Conservation (phyloP, 2,888 invertebrate species). For the Pseudococcus longispinus region DNA sequence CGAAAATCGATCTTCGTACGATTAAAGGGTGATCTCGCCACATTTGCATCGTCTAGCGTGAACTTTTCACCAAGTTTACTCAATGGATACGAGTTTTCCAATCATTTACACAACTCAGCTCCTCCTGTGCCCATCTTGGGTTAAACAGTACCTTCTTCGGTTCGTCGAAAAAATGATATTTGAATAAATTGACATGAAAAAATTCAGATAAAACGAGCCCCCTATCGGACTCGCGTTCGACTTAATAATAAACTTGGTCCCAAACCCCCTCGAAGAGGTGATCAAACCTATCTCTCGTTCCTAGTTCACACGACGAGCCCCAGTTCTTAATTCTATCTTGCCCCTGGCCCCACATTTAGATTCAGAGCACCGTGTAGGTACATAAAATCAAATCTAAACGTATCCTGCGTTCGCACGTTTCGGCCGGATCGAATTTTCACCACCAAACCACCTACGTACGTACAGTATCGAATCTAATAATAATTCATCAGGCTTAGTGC, state of each 20-base stretch:
- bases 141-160: too few relatives aligned
- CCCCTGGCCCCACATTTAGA: background rate
- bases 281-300: background rate
- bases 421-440: too few relatives aligned
- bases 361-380: background rate
- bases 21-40: too few relatives aligned
- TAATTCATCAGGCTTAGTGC: constrained; percentile 29
- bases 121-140: too few relatives aligned
- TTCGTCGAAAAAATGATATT: constrained; percentile 5
- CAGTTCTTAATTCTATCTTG: background rate
- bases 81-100: too few relatives aligned
- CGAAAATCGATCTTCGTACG: too few relatives aligned
- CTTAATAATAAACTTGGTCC: constrained; percentile 21
- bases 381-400: background rate
- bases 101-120: too few relatives aligned
- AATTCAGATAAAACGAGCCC: background rate
- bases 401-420: too few relatives aligned
- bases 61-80: too few relatives aligned
- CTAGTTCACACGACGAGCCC: background rate
- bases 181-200: background rate
- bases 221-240: background rate
- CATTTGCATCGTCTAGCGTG: too few relatives aligned
- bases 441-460: background rate
- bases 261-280: background rate
- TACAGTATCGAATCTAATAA: background rate